These are phyloP conservation scores for Metellina segmentata DNA, from an alignment of 2,888 invertebrate species.

Conservation along the genomic window DNA sequence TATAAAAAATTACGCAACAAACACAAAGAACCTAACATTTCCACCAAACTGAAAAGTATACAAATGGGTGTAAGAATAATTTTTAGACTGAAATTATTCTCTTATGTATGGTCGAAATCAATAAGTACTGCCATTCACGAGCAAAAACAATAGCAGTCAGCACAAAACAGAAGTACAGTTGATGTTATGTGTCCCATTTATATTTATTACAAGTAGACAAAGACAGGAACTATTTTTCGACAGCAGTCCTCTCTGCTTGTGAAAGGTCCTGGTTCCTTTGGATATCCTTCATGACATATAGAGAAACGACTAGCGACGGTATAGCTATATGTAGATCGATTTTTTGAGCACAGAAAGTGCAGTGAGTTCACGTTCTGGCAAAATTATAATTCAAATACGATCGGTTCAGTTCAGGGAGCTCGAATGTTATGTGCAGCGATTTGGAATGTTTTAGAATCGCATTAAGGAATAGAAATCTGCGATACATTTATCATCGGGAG, in stretches of 20 bases:
- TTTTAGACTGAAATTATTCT: constrained; percentile 4
- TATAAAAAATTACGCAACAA: constrained; percentile 46
- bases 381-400: background rate
- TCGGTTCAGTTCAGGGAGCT: background rate
- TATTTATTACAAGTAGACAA: constrained; percentile 55
- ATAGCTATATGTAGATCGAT: constrained; percentile 60
- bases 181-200: constrained; percentile 43
- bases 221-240: constrained; percentile 74
- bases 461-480: background rate
- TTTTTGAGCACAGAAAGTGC: constrained; percentile 68
- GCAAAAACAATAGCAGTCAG: constrained; percentile 28
- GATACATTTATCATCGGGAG: too few species aligned
- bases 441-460: background rate
- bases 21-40: constrained; percentile 18
- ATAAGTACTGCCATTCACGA: constrained; percentile 13
- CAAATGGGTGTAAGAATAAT: constrained; percentile 29
- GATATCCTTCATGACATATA: constrained; percentile 48
- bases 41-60: constrained; percentile 24
- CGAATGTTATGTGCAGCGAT: constrained; percentile 3
- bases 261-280: constrained; percentile 64
- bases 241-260: constrained; percentile 61
- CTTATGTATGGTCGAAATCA: constrained; percentile 3
- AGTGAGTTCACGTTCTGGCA: constrained; percentile 30
- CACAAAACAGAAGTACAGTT: constrained; percentile 49
- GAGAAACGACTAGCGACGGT: constrained; percentile 68